A percentile compares a stretch with the other conserved stretches of the same genome.
These are phyloP conservation scores for Marisa cornuarietis DNA, from an alignment of 1,140 invertebrate genomes.

Conservation along the genomic window DNA sequence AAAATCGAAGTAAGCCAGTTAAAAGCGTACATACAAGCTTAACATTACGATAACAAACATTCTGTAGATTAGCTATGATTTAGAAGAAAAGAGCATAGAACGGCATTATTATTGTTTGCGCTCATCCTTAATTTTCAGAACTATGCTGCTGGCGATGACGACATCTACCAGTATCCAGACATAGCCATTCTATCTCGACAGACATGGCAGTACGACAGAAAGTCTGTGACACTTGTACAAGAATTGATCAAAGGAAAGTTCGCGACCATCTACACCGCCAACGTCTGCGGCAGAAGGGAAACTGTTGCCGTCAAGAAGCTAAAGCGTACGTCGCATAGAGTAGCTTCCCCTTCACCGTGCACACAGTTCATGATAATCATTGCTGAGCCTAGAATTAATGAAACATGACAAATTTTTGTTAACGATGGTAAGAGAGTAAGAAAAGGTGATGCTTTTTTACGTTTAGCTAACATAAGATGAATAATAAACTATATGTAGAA, in stretches of 20 bases:
- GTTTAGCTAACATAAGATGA: too few relatives aligned
- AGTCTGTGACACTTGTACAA: constrained; percentile 24
- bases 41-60: too few relatives aligned
- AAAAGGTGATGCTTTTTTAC: neutral
- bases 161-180: constrained; percentile 25
- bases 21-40: too few relatives aligned
- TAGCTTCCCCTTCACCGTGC: neutral
- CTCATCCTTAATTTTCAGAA: constrained; percentile 12
- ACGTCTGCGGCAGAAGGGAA: neutral
- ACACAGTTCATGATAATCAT: neutral
- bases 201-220: constrained; percentile 23
- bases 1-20: too few relatives aligned
- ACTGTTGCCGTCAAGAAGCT: constrained; percentile 35
- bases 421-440: too few relatives aligned
- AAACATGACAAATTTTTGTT: too few relatives aligned
- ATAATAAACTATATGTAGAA: too few relatives aligned
- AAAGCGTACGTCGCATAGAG: constrained; percentile 27
- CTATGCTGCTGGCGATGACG: constrained; percentile 5
- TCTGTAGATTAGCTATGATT: too few relatives aligned
- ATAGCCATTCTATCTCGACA: constrained; percentile 28
- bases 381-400: too few relatives aligned
- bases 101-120: too few relatives aligned
- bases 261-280: constrained; percentile 40
- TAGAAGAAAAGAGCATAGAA: too few relatives aligned
- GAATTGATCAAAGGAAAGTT: constrained; percentile 30